These are phyloP conservation scores for Brachypteracias leptosomus DNA, from an alignment of 2,113 vertebrate genomes.

Conservation along the genomic window DNA sequence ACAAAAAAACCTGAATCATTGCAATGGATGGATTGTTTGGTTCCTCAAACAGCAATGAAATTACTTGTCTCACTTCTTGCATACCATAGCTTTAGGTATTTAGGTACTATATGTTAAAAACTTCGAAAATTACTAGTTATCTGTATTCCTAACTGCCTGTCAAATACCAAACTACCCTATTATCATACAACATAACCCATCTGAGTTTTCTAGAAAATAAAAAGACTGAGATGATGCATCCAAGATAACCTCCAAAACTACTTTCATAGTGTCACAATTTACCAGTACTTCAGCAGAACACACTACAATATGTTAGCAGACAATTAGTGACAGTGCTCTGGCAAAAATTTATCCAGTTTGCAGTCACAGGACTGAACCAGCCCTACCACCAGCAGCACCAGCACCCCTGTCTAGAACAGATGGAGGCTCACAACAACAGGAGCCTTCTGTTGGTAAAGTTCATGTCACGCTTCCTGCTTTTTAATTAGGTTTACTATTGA, in stretches of 20 bases:
- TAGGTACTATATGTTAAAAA: neutral
- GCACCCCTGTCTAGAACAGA: neutral
- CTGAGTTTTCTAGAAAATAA: neutral
- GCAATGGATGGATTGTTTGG: neutral
- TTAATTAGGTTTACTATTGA: neutral
- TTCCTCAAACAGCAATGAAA: neutral
- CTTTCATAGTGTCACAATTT: neutral
- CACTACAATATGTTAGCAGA: neutral
- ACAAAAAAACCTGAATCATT: too few relatives aligned
- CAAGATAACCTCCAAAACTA: neutral
- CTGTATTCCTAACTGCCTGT: neutral
- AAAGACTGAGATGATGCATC: rapidly evolving
- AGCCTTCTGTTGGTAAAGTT: neutral
- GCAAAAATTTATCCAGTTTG: neutral
- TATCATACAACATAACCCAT: neutral
- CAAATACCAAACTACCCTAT: neutral
- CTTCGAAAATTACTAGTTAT: neutral
- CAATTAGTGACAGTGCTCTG: neutral
- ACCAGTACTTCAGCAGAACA: neutral
- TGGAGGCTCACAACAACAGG: neutral
- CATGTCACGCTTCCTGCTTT: neutral
- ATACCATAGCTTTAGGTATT: neutral
- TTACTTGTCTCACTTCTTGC: neutral
- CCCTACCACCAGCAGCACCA: neutral
- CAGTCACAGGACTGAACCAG: neutral